Base-by-base conservation (phyloP, 2,888 invertebrate genomes). In the Coecobrya sp. region DNA sequence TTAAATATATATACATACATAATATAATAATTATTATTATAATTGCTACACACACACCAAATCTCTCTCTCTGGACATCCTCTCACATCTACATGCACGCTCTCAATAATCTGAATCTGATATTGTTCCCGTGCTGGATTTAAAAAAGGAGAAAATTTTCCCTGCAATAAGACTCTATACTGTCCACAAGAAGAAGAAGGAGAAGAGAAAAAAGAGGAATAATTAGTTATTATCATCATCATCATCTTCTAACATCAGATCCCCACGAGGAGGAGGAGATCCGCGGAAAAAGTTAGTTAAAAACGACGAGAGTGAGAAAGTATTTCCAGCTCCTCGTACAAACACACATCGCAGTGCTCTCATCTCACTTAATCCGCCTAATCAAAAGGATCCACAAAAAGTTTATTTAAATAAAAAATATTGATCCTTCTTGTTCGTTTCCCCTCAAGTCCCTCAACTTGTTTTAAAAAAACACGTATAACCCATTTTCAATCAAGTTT, bases 1-100 rank as follows among this genome's bases (percentile, higher is more conserved):
- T 82, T 88, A 88, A 79, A 65, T 65, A 88, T 81, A 88, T 81
- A 79, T 62, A 65, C 79, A 89, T 30, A 13, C 73, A 42, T 25
- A 49, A 42, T 36, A 89, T 49, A 25, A 52, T 62, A 42, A 59
- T 62, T 42, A 59, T 62, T 22, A 82, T 36, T 36, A 62, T 42
- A n/a, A 62, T 62, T 42, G 62, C 36, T 22, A 8, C 82, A 65
- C 73, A 79, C 25, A 79, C 52, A 84, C 22, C 1, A 45, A 85
- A 85, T 85, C 68, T 65, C 16, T 65, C 68, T 85, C 68, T 65
- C 16, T 65, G 22, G 19, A 65, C 30, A 52, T 27, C 55, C 52
- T 36, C 49, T 49, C 70, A 70, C 42, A 68, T n/a, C 30, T 70
- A n/a, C 70, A 70, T 70, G 70, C 36, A 11, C 42, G 19, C 30